Base-by-base conservation (phyloP, 2,888 invertebrate species). In the Aleiodes alternator region DNA sequence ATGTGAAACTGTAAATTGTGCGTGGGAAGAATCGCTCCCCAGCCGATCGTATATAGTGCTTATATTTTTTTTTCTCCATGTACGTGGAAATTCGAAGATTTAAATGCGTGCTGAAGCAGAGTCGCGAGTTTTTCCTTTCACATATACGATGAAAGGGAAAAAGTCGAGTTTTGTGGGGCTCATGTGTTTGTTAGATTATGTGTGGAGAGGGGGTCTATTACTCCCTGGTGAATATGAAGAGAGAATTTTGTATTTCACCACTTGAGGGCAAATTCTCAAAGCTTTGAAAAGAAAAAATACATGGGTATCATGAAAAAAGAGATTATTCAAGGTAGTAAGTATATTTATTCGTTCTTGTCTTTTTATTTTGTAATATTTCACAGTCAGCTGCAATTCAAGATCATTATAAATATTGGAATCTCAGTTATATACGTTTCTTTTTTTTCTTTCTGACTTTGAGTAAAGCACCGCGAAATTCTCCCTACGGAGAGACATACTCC, bases 1-100 rank as follows among this genome's bases (percentile, higher is more conserved):
- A 89, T 87, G 88, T 87, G 88, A 88, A 89, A 89, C 87, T 89
- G 88, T 88, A 89, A 88, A 89, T 89, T 88, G 88, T 88, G 88
- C 88, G 88, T 87, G 88, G 88, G 87, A 87, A 87, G 85, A 88
- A 89, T 88, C 84, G 87, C 83, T 89, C 88, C 88, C 88, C 79
- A 83, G 84, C 75, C 80, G 82, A 79, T 86, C 84, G 82, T 84
- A 82, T 76, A 34, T 48, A 31, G 56, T 50, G 69, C 16, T 48
- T 55, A 59, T 61, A 8, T 68, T 55, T 57, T 55, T 51, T 53
- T 55, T 34, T 4, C 34, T 23, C 23, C 23, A 53, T 14, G 53
- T 11, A 48, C 50, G 71, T 64, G 69, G 43, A 31, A 77, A 76
- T 75, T 80, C 80, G 80, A 85, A 85, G 88, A 88, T 88, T 88